phyloP scores from a whole-genome alignment of 2,888 invertebrate species.

The Empis stercorea region DNA sequence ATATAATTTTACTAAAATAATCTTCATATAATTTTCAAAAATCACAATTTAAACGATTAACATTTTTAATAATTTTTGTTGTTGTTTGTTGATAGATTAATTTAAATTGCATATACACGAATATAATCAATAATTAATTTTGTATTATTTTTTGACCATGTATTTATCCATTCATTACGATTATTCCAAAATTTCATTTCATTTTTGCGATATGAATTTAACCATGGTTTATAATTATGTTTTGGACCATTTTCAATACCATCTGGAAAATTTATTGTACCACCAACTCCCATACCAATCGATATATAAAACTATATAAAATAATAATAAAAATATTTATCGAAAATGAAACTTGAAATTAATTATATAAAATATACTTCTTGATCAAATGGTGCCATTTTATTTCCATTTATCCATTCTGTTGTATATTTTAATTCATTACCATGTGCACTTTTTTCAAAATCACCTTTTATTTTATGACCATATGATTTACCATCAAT shows the following conservation, averaged over 20 bases:
- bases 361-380: conserved; percentile 39
- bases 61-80: too few relatives aligned
- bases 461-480: conserved; percentile 28
- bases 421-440: conserved; percentile 27
- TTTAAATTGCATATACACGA: conserved; percentile 27
- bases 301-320: conserved; percentile 19
- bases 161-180: conserved; percentile 48
- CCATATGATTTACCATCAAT: conserved; percentile 46
- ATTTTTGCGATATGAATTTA: conserved; percentile 49
- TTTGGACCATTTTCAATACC: conserved; percentile 15
- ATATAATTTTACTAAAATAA: too few relatives aligned
- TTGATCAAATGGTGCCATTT: conserved; percentile 62
- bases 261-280: conserved; percentile 57
- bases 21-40: too few relatives aligned
- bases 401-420: conserved; percentile 44
- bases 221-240: conserved; percentile 56
- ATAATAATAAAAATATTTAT: not conserved
- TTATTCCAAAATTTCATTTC: conserved; percentile 56
- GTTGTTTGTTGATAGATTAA: too few relatives aligned
- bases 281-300: conserved; percentile 66
- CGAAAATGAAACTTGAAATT: too few relatives aligned
- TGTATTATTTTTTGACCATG: conserved; percentile 48
- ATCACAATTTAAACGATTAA: too few relatives aligned
- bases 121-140: conserved; percentile 27
- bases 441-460: conserved; percentile 18